Base-by-base conservation (phyloP, 2,113 vertebrate genomes). In the Hydrochoerus hydrochaeris region DNA sequence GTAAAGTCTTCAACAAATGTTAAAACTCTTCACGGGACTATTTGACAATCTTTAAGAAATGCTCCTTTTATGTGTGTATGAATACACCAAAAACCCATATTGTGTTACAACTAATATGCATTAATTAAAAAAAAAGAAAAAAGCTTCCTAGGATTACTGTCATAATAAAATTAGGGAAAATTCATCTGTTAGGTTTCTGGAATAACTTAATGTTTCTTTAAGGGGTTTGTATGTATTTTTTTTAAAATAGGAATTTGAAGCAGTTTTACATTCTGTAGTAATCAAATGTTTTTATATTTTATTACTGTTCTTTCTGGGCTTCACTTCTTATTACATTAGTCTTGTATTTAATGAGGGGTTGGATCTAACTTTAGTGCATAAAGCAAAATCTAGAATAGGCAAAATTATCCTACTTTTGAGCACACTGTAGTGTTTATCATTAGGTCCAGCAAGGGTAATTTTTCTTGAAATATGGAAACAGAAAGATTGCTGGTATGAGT, bases 361-460 rank as follows among this genome's bases (percentile, higher is more conserved):
- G 75, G 46, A n/a, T 91, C 54, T 91, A 73, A 85, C 75, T 49
- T 85, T 16, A 94, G 19, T 69, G 75, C 49, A 32, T 65, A 35
- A 80, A 22, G 54, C 35, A 52, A 83, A 85, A 92, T 75, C 38
- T 85, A 98, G 98, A 2, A 24, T 67, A 94, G 58, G 73, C 73
- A 85, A n/a, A 71, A 82, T 91, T 85, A 77, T 57, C 28, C 24
- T 91, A 81, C 52, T 22, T 30, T 85, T 75, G 49, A 30, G 35
- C 60, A 77, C 77, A 17, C 5, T 7, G 2, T 75, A 58, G 32
- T 78, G 20, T 78, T 95, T 88, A 88, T 75, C 38, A 38, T 65
- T 91, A 85, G 95, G 30, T 85, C 57, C 20, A 46, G 7, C 19
- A 81, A 94, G 87, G 63, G 24, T 71, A 90, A 67, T 16, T 77